Evolutionary conservation across 1,140 invertebrate species (phyloP).

Genomic region (Medauroidea extradentata): DNA sequence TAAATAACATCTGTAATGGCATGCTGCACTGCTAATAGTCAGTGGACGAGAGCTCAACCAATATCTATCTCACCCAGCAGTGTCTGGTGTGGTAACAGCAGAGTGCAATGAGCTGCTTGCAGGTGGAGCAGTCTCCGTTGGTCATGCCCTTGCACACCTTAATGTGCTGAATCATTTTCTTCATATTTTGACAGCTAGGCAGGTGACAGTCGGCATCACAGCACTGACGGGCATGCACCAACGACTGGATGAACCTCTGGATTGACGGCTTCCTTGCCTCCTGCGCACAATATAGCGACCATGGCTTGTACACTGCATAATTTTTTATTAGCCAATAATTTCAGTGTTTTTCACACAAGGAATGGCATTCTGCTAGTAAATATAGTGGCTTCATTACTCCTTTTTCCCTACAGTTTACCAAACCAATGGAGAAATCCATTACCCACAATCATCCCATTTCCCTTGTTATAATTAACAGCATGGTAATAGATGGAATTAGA

Average conservation of each 20-base stretch:
- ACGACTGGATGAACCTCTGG: constrained; percentile 93
- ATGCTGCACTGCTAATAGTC: too few species aligned
- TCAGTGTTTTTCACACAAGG: too few species aligned
- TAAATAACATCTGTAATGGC: too few species aligned
- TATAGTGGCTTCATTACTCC: too few species aligned
- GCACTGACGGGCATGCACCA: constrained; percentile 97
- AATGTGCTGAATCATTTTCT: constrained; percentile 93
- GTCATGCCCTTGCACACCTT: constrained; percentile 95
- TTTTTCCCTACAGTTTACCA: too few species aligned
- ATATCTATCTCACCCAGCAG: constrained; percentile 64
- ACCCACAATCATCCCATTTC: too few species aligned
- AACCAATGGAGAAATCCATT: too few species aligned
- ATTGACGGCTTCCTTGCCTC: constrained; percentile 92
- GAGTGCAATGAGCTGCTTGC: constrained; percentile 96
- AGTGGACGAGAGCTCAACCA: neutral
- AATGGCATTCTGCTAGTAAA: too few species aligned
- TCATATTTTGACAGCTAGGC: constrained; percentile 97
- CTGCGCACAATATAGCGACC: constrained; percentile 42
- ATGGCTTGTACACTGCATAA: too few species aligned
- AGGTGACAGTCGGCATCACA: constrained; percentile 96
- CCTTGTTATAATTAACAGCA: too few species aligned
- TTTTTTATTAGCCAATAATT: too few species aligned
- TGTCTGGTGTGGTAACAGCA: constrained; percentile 99
- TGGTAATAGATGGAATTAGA: too few species aligned
- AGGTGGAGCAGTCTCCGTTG: constrained; percentile 94